Conservation (phyloP, 1,140 invertebrate genomes). For the Homalodisca vitripennis region DNA sequence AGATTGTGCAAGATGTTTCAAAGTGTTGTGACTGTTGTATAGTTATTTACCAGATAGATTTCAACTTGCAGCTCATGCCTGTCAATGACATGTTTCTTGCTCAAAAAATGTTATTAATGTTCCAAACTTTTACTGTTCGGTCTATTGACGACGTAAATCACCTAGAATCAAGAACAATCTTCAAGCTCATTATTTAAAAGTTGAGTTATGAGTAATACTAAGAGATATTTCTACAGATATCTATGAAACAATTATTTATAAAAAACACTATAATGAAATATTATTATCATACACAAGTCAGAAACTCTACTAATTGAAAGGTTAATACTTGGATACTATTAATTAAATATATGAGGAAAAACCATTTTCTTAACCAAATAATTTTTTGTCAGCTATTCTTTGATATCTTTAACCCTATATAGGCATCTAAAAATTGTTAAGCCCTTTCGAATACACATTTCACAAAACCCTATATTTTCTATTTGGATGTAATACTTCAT, state of each 20-base stretch:
- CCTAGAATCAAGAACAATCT: conserved; percentile 48
- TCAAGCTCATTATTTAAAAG: background rate
- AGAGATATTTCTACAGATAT: background rate
- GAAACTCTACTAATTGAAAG: background rate
- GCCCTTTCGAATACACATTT: background rate
- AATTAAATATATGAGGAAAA: background rate
- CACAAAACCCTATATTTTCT: background rate
- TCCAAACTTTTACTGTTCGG: conserved; percentile 98
- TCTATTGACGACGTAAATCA: conserved; percentile 98
- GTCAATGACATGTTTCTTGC: conserved; percentile 93
- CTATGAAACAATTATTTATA: background rate
- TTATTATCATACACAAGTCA: background rate
- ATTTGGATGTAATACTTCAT: background rate
- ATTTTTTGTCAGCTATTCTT: background rate
- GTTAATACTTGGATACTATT: background rate
- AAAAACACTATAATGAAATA: background rate
- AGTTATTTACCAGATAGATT: conserved; percentile 73
- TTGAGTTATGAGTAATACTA: background rate
- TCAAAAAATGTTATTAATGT: conserved; percentile 99
- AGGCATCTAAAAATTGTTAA: background rate
- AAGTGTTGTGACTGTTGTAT: no score
- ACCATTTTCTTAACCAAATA: background rate
- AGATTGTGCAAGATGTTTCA: no score
- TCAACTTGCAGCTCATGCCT: conserved; percentile 95
- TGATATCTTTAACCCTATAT: background rate